Evolutionary conservation across 2,797 vertebrate genomes (phyloP).

Genomic region (Fratercula arctica): DNA sequence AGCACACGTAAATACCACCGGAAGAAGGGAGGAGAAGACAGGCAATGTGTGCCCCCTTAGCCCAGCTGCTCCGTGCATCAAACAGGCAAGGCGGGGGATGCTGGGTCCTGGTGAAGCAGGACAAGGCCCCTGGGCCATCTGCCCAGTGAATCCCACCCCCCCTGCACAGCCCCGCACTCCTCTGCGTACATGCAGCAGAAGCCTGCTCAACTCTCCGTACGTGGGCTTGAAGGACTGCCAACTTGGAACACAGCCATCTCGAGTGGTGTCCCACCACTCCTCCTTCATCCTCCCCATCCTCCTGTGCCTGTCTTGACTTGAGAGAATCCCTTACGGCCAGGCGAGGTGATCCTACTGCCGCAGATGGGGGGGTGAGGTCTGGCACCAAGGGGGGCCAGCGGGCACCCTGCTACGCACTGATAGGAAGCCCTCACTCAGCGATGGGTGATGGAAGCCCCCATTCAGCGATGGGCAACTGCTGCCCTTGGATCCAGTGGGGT

Average conservation of each 20-base stretch:
- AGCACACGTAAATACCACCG: background rate
- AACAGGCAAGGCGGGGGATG: rapidly evolving
- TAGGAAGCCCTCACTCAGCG: rapidly evolving
- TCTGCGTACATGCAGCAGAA: background rate
- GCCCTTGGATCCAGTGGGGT: background rate
- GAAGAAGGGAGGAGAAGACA: background rate
- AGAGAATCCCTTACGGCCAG: background rate
- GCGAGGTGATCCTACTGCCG: rapidly evolving
- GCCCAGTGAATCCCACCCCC: background rate
- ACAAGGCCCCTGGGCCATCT: background rate
- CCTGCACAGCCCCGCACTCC: rapidly evolving
- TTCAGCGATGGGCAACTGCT: background rate
- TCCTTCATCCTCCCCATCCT: too few relatives aligned
- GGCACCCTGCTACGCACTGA: rapidly evolving
- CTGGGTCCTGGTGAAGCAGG: background rate
- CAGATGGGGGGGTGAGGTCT: background rate
- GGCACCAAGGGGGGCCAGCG: rapidly evolving
- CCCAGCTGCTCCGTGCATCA: rapidly evolving
- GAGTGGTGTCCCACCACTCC: background rate
- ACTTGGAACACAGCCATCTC: background rate
- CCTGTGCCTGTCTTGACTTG: background rate
- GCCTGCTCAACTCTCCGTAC: rapidly evolving
- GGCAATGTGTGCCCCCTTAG: rapidly evolving
- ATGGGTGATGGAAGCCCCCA: background rate
- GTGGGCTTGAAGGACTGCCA: background rate